phyloP scores from a whole-genome alignment of 2,888 invertebrate genomes.

The Trichogramma dendrolimi region DNA sequence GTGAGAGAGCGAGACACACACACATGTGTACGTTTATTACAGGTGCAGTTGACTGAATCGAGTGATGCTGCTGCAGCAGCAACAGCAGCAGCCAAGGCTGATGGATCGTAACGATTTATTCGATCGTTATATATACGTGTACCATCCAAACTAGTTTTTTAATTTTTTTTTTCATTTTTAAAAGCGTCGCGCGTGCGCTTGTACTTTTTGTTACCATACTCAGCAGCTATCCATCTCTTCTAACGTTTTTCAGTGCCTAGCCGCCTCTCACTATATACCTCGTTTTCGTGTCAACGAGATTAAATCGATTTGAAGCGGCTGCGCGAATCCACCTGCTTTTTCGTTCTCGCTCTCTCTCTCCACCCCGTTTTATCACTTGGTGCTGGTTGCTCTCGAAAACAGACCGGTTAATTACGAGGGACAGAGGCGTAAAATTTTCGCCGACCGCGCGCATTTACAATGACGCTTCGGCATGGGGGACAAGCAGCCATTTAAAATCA shows the following conservation, averaged over 20 bases:
- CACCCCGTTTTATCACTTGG: neutral
- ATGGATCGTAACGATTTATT: slow-evolving; percentile 18
- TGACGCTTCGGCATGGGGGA: neutral
- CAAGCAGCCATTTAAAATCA: slow-evolving; percentile 6
- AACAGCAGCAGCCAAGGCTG: neutral
- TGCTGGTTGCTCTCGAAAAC: slow-evolving; percentile 1
- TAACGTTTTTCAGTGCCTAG: neutral
- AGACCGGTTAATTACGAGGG: slow-evolving; percentile 16
- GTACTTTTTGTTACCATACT: neutral
- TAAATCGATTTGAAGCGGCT: neutral
- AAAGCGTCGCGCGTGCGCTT: no score
- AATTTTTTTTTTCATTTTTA: neutral
- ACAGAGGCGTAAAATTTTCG: slow-evolving; percentile 3
- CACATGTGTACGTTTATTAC: no score
- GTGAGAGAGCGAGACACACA: no score
- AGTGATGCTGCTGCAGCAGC: neutral
- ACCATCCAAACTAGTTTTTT: neutral
- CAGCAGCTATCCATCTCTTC: slow-evolving; percentile 1
- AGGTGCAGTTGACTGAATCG: neutral
- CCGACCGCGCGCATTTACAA: slow-evolving; percentile 5
- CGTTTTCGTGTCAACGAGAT: slow-evolving; percentile 13
- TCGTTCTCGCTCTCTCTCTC: neutral
- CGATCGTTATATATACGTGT: neutral
- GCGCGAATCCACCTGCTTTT: neutral
- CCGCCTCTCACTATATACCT: neutral